Evolutionary conservation across 30 jellyfish, hydroid and myxozoan genomes (phyloP).

Genomic region (Haliclystus octoradiatus): DNA sequence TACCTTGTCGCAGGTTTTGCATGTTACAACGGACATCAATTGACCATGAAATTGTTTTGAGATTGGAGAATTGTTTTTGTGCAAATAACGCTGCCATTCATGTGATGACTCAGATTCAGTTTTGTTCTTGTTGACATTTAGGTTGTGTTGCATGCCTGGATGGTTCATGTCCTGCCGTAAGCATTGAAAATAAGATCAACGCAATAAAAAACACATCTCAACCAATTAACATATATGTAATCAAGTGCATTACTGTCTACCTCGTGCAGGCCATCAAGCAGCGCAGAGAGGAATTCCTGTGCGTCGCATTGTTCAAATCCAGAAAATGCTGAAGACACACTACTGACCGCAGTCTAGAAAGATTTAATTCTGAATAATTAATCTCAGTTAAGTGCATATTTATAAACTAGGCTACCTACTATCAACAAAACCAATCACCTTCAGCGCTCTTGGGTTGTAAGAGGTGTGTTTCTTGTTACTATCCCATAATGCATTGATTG

Average conservation of each 20-base stretch:
- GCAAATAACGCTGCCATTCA: conserved; percentile 2
- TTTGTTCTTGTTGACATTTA: no score
- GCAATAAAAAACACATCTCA: no score
- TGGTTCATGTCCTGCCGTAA: no score
- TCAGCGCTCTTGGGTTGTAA: conserved; percentile 60
- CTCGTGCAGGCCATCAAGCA: conserved; percentile 91
- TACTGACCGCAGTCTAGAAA: conserved; percentile 68
- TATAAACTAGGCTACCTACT: background rate
- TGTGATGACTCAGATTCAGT: no score
- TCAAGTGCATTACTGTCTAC: no score
- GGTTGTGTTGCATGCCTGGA: no score
- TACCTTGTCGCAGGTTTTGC: conserved; percentile 86
- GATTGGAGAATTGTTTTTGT: conserved; percentile 66
- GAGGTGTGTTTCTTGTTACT: conserved; percentile 35
- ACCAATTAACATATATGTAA: no score
- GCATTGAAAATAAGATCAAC: no score
- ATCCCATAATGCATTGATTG: conserved; percentile 53
- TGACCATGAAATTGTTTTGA: conserved; percentile 93
- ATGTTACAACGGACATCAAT: conserved; percentile 76
- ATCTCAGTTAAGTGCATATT: no score
- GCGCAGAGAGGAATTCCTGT: conserved; percentile 77
- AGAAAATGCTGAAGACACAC: conserved; percentile 49
- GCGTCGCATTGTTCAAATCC: conserved; percentile 96
- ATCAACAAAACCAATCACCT: conserved; percentile 31
- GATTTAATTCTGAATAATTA: background rate